Base-by-base conservation (phyloP, 2,888 invertebrate species). In the Pandemis cinnamomeana region DNA sequence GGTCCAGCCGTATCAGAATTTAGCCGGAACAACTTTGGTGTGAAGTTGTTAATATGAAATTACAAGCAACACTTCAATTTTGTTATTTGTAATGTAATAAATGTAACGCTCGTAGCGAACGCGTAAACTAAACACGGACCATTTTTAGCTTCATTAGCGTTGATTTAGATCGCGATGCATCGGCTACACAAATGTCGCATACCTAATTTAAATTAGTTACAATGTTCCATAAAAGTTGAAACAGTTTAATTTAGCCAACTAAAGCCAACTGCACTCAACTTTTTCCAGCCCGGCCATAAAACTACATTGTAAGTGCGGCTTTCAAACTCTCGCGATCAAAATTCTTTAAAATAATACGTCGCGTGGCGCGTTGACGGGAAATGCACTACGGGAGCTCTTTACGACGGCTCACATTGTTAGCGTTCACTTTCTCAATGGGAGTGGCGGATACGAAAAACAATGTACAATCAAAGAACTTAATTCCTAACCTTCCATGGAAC, bases 351-450 rank as follows among this genome's bases (percentile, higher is more conserved):
- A 71, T 60, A 71, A 67, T 60, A 71, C 36, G 5, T 58, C 58
- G 27, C 27, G 58, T 55, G 53, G 36, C 8, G 46, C 66, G 71
- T 71, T 67, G 58, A 51, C 66, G 48, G 10, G 36, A 61, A 51
- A 66, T 71, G 71, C 71, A 71, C 71, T 71, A 13, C 10, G 20
- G 20, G 15, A 7, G 13, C 41, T 63, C 55, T 64, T 71, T 66
- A 60, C 64, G 58, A 60, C 13, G 41, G 58, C 10, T 5, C 66
- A 66, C 71, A 55, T 66, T 41, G 55, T 55, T 55, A 20, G 55
- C 55, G 15, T 58, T 55, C 27, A 36, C 27, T 55, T 42, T 44
- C 51, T 51, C 5, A 51, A 51, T 51, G 20, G 8, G 7, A 20
- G 55, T 20, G 55, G 7, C 8, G 20, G 55, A 2, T 8, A 36